Evolutionary conservation across 2,113 vertebrate genomes (phyloP), one percentile per base, ranked within the genome.

Genomic region (Poeciliopsis occidentalis): DNA sequence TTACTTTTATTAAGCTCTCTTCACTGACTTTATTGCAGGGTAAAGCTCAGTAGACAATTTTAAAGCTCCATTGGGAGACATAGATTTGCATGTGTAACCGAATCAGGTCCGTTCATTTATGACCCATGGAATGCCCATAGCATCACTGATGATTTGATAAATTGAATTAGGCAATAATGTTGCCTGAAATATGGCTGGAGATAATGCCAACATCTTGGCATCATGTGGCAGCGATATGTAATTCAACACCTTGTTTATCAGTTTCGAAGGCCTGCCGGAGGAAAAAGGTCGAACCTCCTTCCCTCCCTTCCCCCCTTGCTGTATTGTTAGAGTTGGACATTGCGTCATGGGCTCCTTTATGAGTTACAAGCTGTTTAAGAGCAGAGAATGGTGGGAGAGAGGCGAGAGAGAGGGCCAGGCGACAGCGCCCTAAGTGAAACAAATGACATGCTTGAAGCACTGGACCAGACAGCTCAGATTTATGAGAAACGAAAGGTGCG

Each of bases 61-160:
- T 74, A 27, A 60, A 67, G 64, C 76, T 83, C 71, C 32, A 31
- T 60, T 67, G 75, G 81, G 78, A 88, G 62, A 81, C 85, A 76
- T 34, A 76, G 77, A 93, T 78, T 63, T 69, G 81, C 80, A 83
- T 22, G 66, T 78, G 71, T 84, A 89, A 90, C 86, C 79, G 75
- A 88, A 91, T 87, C 86, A 78, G 86, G 84, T 74, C 47, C 88
- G 85, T 92, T 86, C 87, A 91, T 88, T 92, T 87, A 90, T 63
- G 67, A 75, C 67, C 82, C n/a, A 31, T 75, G 82, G 86, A 37
- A 72, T 76, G 85, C 69, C 82, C 44, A 75, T 74, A 84, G 65
- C 79, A 86, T 80, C 81, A 80, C 64, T 72, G 63, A 74, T 85
- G 76, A 87, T 79, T 67, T 67, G 37, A 67, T 67, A 27, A 67